A percentile compares a stretch with the other conserved stretches of the same genome.
Evolutionary conservation across 1,140 invertebrate species (phyloP).

Genomic region (Aporrectodea caliginosa): DNA sequence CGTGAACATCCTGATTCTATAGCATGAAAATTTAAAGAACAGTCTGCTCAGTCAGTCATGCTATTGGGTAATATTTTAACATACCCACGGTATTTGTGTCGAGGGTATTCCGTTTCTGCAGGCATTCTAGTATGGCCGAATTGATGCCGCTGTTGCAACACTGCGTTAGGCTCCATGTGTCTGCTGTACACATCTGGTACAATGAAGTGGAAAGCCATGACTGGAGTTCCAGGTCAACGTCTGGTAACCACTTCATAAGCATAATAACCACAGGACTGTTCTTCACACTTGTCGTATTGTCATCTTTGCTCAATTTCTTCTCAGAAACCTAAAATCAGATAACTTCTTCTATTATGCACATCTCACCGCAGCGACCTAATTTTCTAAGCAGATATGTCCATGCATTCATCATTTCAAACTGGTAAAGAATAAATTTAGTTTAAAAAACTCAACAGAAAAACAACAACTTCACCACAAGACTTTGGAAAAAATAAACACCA

Average conservation of each 20-base stretch:
- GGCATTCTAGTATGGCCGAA: neutral
- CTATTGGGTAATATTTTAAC: neutral
- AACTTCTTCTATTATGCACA: too few relatives aligned
- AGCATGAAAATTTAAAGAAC: too few relatives aligned
- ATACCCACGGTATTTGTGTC: neutral
- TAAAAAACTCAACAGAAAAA: too few relatives aligned
- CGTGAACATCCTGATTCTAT: too few relatives aligned
- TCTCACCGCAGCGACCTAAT: too few relatives aligned
- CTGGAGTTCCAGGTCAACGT: neutral
- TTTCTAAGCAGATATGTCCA: too few relatives aligned
- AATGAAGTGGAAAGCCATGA: neutral
- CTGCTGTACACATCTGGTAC: neutral
- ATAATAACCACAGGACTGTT: neutral
- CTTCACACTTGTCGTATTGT: neutral
- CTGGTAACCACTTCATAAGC: neutral
- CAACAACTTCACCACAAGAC: too few relatives aligned
- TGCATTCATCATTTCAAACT: too few relatives aligned
- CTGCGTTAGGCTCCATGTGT: neutral
- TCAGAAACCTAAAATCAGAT: neutral
- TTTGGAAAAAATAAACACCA: too few relatives aligned
- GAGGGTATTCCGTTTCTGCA: neutral
- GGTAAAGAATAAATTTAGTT: too few relatives aligned
- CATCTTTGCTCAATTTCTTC: neutral
- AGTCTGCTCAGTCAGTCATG: too few relatives aligned
- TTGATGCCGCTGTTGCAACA: neutral